Percentiles rank a stretch among this genome's conserved stretches.
These are phyloP conservation scores for Lochmaea capreae DNA, from an alignment of 2,888 invertebrate genomes.

Conservation along the genomic window DNA sequence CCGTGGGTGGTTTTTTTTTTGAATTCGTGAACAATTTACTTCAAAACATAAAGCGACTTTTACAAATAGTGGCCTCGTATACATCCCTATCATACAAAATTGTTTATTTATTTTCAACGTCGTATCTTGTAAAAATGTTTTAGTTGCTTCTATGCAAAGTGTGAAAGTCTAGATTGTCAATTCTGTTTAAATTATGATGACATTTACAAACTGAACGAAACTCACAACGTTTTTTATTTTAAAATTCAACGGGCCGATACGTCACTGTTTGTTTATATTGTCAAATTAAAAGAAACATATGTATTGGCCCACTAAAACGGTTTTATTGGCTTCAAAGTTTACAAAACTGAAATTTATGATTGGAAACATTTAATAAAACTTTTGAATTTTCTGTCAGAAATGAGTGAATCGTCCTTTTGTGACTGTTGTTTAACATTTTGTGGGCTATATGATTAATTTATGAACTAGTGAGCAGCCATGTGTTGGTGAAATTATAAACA, in stretches of 20 bases:
- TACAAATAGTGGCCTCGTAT: no score
- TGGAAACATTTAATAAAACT: constrained; percentile 40
- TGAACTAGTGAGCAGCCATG: constrained; percentile 52
- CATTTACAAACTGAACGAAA: not conserved
- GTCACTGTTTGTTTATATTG: constrained; percentile 31
- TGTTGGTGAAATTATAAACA: constrained; percentile 54
- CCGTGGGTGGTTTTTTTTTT: no score
- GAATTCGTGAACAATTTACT: no score
- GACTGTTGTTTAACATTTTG: constrained; percentile 45
- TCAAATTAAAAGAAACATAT: constrained; percentile 43
- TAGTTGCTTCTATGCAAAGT: not conserved
- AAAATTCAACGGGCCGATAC: not conserved
- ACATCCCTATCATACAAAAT: not conserved
- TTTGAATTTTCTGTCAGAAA: constrained; percentile 41
- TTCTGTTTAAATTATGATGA: not conserved
- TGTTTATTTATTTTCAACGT: not conserved
- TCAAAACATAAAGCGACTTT: no score
- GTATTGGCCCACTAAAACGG: constrained; percentile 40
- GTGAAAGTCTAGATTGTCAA: not conserved
- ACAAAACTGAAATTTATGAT: constrained; percentile 46
- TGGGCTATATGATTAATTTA: constrained; percentile 49
- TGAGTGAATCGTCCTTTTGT: constrained; percentile 44
- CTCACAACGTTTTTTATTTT: not conserved
- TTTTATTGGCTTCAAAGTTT: constrained; percentile 46
- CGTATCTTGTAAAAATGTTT: not conserved